Evolutionary conservation across 1,140 invertebrate species (phyloP).

Genomic region (Apis cerana): DNA sequence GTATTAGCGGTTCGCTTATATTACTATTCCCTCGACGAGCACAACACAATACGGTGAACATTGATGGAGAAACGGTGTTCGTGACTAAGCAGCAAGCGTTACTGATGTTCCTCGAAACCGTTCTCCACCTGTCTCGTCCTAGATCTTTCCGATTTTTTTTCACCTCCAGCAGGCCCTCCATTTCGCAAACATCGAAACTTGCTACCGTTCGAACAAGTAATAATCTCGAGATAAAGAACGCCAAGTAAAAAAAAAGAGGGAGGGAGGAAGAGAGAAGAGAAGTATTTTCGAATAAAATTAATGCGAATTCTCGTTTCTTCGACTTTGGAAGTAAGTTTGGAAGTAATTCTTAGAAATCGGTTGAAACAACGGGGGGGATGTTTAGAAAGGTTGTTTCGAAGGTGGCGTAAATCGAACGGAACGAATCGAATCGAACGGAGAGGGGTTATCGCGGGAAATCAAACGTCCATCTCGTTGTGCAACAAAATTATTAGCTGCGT

Average conservation of each 20-base stretch:
- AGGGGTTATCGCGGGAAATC: not conserved
- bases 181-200: slow-evolving; percentile 6
- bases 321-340: no score
- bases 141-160: slow-evolving; percentile 32
- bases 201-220: no score
- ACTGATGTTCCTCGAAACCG: slow-evolving; percentile 17
- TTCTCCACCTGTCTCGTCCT: slow-evolving; percentile 46
- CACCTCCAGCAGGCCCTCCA: not conserved
- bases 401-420: not conserved
- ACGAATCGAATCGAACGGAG: not conserved
- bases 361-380: not conserved
- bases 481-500: slow-evolving; percentile 22
- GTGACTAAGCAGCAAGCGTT: slow-evolving; percentile 45
- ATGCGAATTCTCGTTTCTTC: no score
- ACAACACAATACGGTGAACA: slow-evolving; percentile 34
- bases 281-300: no score
- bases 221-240: not conserved
- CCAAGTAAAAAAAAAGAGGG: no score
- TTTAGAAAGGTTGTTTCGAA: not conserved
- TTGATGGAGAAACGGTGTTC: slow-evolving; percentile 47
- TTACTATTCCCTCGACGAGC: not conserved
- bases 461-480: not conserved
- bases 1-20: not conserved
- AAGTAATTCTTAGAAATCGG: not conserved
- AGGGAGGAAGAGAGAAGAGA: no score